These are phyloP conservation scores for Xylocampa areola DNA, from an alignment of 2,888 invertebrate species.

Conservation along the genomic window DNA sequence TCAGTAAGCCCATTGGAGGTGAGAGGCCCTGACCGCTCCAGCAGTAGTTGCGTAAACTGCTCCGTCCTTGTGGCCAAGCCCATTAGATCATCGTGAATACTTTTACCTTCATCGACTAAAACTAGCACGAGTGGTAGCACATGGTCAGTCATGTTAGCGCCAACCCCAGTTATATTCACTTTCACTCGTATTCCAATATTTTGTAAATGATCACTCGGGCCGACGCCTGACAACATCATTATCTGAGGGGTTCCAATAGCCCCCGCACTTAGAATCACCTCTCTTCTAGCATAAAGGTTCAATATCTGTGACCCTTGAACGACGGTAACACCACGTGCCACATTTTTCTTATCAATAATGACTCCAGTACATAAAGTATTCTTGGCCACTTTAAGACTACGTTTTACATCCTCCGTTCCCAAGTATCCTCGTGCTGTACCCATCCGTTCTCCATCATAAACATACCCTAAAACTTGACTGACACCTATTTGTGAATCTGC, in stretches of 20 bases:
- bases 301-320: constrained; percentile 43
- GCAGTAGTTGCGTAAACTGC: constrained; percentile 57
- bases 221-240: constrained; percentile 77
- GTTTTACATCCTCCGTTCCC: constrained; percentile 59
- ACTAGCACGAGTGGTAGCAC: constrained; percentile 64
- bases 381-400: constrained; percentile 65
- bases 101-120: constrained; percentile 57
- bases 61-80: constrained; percentile 22
- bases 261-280: constrained; percentile 78
- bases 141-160: constrained; percentile 74
- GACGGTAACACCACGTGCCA: constrained; percentile 69
- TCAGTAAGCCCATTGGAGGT: constrained; percentile 74
- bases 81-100: constrained; percentile 27
- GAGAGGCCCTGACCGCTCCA: constrained; percentile 61
- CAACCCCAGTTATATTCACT: constrained; percentile 70
- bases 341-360: constrained; percentile 65
- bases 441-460: constrained; percentile 70
- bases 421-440: constrained; percentile 75
- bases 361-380: constrained; percentile 69
- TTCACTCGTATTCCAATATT: constrained; percentile 63
- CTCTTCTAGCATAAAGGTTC: constrained; percentile 65
- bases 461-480: constrained; percentile 68
- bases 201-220: constrained; percentile 68
- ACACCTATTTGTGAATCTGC: constrained; percentile 75
- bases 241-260: constrained; percentile 75